phyloP scores from a whole-genome alignment of 1,140 invertebrate species.

The Pomacea maculata region DNA sequence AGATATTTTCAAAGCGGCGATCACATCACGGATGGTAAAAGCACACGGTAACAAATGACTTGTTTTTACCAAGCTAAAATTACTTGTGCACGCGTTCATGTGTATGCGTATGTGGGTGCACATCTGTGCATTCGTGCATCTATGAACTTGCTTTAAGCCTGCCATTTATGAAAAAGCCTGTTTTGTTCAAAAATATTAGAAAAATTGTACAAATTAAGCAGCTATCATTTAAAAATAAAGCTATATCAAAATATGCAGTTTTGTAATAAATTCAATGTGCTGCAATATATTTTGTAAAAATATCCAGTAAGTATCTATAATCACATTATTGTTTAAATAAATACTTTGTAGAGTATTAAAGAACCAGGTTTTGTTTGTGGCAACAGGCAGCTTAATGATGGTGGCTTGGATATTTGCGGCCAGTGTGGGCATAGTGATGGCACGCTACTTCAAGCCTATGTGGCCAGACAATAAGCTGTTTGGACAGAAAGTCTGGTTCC shows the following conservation, averaged over 20 bases:
- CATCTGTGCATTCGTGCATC: background rate
- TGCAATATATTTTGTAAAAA: too few species aligned
- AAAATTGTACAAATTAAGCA: background rate
- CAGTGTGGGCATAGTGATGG: slow-evolving; percentile 86
- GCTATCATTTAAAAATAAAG: background rate
- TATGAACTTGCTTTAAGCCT: background rate
- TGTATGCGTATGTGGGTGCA: background rate
- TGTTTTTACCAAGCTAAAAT: too few species aligned
- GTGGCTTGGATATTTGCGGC: slow-evolving; percentile 90
- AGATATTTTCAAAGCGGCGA: slow-evolving; percentile 27
- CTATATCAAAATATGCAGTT: background rate
- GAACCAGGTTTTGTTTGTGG: background rate
- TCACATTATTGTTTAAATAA: background rate
- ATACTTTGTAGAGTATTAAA: background rate
- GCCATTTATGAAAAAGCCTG: background rate
- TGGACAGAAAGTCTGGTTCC: slow-evolving; percentile 93
- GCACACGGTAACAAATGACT: slow-evolving; percentile 38
- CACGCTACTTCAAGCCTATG: slow-evolving; percentile 90
- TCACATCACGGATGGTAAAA: slow-evolving; percentile 38
- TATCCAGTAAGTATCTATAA: background rate
- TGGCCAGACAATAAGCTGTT: slow-evolving; percentile 82
- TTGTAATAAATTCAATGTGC: too few species aligned
- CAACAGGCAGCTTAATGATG: slow-evolving; percentile 78
- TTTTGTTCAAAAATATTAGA: background rate
- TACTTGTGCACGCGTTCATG: background rate